phyloP scores from a whole-genome alignment of 2,113 vertebrate species.

The Neoarius graeffei region DNA sequence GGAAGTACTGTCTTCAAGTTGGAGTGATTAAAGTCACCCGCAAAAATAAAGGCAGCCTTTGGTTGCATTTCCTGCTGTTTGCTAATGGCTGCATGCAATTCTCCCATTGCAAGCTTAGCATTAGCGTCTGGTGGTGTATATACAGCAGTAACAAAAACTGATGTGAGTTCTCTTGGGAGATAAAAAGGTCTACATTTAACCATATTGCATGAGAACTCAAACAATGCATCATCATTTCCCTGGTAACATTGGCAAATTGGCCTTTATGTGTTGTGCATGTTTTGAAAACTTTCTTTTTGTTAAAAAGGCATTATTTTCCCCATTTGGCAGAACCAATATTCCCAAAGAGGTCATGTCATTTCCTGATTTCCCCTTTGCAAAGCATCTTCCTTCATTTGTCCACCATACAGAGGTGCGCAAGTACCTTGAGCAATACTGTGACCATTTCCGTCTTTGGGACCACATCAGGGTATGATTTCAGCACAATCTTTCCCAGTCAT shows the following conservation, averaged over 20 bases:
- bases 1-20: no score
- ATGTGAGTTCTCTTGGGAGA: no score
- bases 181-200: neutral
- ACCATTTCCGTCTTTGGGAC: slow-evolving; percentile 61
- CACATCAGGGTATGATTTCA: slow-evolving; percentile 70
- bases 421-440: slow-evolving; percentile 75
- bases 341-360: slow-evolving; percentile 85
- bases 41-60: no score
- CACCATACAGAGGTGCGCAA: slow-evolving; percentile 72
- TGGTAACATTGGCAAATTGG: neutral
- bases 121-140: no score
- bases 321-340: slow-evolving; percentile 75
- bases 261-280: neutral
- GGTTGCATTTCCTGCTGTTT: no score
- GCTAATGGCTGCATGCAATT: no score
- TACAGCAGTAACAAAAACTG: no score
- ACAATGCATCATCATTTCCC: neutral
- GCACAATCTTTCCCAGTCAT: neutral
- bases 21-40: no score
- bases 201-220: neutral
- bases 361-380: slow-evolving; percentile 78
- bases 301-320: neutral
- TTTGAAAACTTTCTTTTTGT: neutral
- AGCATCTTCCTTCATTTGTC: slow-evolving; percentile 73
- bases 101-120: no score